phyloP scores from a whole-genome alignment of 2,888 invertebrate species.

The Tetramorium bicarinatum region DNA sequence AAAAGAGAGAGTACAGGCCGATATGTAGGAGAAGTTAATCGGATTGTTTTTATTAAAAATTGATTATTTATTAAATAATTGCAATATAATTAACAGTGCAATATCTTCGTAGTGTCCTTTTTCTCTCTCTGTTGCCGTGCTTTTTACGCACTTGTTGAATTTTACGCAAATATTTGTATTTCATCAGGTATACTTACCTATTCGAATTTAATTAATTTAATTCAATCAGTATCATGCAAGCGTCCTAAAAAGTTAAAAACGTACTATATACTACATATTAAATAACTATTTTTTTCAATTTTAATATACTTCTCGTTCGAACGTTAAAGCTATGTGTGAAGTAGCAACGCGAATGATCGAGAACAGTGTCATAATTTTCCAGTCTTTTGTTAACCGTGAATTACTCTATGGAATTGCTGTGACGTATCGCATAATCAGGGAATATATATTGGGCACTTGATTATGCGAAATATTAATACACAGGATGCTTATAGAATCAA shows the following conservation, averaged over 20 bases:
- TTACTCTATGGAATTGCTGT: neutral
- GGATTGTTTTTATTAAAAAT: constrained; percentile 9
- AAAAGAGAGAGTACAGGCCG: too few species aligned
- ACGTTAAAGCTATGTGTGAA: neutral
- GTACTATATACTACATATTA: too few species aligned
- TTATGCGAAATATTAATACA: neutral
- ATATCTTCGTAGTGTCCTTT: neutral
- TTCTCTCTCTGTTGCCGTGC: neutral
- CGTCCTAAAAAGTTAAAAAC: neutral
- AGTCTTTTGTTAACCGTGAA: constrained; percentile 1
- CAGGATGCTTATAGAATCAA: neutral
- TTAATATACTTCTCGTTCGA: neutral
- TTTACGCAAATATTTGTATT: neutral
- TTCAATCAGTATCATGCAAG: neutral
- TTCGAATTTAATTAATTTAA: neutral
- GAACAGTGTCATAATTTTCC: constrained; percentile 4
- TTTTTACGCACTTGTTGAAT: constrained; percentile 22
- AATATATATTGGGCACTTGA: neutral
- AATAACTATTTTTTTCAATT: neutral
- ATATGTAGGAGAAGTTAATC: neutral
- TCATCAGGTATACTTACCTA: neutral
- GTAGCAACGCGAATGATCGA: neutral
- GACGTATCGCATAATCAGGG: neutral
- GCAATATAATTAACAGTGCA: neutral
- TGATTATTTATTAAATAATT: neutral